These are phyloP conservation scores for Dasysyrphus tricinctus DNA, from an alignment of 2,888 invertebrate species.

Conservation along the genomic window DNA sequence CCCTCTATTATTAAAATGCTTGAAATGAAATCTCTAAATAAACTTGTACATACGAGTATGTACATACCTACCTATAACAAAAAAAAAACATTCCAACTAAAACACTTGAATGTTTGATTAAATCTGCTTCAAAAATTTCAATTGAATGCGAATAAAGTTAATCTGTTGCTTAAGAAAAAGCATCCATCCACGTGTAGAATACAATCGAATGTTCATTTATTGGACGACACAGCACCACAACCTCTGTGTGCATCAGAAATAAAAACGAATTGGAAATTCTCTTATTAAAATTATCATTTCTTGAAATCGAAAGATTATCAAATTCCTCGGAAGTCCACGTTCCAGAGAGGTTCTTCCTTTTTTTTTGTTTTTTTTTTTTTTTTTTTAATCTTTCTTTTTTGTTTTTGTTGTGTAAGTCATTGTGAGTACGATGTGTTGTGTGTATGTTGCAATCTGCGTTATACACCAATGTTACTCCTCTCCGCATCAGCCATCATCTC, in stretches of 20 bases:
- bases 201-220: constrained; percentile 51
- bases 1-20: no score
- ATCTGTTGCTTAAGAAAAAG: constrained; percentile 11
- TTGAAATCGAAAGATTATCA: constrained; percentile 76
- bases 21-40: background rate
- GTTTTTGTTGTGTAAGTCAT: constrained; percentile 10
- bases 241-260: constrained; percentile 4
- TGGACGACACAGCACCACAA: constrained; percentile 35
- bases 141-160: constrained; percentile 26
- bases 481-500: constrained; percentile 27
- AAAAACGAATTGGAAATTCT: constrained; percentile 75
- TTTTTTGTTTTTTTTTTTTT: constrained; percentile 18
- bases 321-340: constrained; percentile 72
- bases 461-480: constrained; percentile 29
- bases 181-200: constrained; percentile 17
- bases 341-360: constrained; percentile 52
- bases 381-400: constrained; percentile 12
- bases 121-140: constrained; percentile 7
- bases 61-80: no score
- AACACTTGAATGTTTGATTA: background rate
- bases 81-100: constrained; percentile 10
- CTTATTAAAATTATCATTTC: constrained; percentile 77
- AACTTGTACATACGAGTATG: background rate
- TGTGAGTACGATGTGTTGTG: constrained; percentile 21
- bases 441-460: constrained; percentile 65